Conservation (phyloP, 2,113 vertebrate genomes). For the Galeopterus variegatus region DNA sequence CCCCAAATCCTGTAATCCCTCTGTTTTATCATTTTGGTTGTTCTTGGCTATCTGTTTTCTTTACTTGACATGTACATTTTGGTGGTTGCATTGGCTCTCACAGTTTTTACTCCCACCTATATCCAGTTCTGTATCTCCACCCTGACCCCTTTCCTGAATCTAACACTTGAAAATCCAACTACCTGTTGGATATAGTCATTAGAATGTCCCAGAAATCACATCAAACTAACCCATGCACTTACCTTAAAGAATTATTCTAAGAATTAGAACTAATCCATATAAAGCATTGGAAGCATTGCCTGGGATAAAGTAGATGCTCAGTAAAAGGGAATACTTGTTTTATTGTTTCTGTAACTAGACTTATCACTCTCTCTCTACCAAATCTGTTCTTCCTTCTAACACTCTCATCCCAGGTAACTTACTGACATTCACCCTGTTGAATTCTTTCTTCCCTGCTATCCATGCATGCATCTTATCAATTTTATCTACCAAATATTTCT, state of each 20-base stretch:
- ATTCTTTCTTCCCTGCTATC: not conserved
- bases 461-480: not conserved
- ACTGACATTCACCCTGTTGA: not conserved
- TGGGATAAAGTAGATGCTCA: not conserved
- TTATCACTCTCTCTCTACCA: not conserved
- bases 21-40: not conserved
- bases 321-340: not conserved
- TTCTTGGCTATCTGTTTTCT: not conserved
- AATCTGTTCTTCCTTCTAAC: not conserved
- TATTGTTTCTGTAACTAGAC: not conserved
- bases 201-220: not conserved
- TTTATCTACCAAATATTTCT: not conserved
- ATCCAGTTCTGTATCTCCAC: not conserved
- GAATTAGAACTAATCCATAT: not conserved
- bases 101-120: not conserved
- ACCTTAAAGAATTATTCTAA: not conserved
- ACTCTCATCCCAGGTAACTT: not conserved
- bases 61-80: not conserved
- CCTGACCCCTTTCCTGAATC: not conserved
- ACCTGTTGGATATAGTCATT: not conserved
- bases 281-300: not conserved
- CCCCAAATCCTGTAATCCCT: not conserved
- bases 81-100: not conserved
- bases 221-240: not conserved
- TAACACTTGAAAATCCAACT: constrained; percentile 4